Percentiles rank a stretch among this genome's conserved stretches.
Conservation (phyloP, 2,888 invertebrate genomes). For the Barypeithes pellucidus region DNA sequence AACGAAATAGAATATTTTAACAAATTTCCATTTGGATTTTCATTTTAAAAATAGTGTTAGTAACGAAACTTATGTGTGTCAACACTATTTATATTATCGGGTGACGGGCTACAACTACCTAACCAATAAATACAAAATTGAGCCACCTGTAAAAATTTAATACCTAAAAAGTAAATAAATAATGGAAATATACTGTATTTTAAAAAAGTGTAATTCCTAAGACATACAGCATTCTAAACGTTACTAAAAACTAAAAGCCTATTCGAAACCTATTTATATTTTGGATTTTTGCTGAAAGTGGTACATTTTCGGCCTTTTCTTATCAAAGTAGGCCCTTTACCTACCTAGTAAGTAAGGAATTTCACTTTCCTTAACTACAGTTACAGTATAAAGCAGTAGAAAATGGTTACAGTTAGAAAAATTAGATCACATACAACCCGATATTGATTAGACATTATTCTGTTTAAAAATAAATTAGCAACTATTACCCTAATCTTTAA, state of each 20-base stretch:
- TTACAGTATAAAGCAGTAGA: not conserved
- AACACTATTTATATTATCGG: constrained; percentile 21
- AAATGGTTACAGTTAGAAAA: constrained; percentile 3
- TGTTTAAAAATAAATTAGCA: too few species aligned
- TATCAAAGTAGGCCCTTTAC: not conserved
- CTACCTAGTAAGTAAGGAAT: constrained; percentile 26
- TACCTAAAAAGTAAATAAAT: constrained; percentile 24
- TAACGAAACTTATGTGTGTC: constrained; percentile 22
- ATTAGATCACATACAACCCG: constrained; percentile 20
- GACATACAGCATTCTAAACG: constrained; percentile 18
- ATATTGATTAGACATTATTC: not conserved
- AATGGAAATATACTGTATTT: constrained; percentile 33
- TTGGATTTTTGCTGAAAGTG: not conserved
- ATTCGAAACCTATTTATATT: constrained; percentile 1
- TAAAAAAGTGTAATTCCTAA: constrained; percentile 39
- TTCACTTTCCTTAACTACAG: constrained; percentile 38
- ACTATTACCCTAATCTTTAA: too few species aligned
- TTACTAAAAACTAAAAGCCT: constrained; percentile 9
- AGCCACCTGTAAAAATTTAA: constrained; percentile 25
- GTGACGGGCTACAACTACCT: constrained; percentile 33
- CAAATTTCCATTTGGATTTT: constrained; percentile 37
- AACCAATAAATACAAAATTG: constrained; percentile 35
- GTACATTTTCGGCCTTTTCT: not conserved
- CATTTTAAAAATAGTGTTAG: constrained; percentile 22
- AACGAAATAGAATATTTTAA: constrained; percentile 56